phyloP scores from a whole-genome alignment of 2,113 vertebrate species.

The Hypomesus transpacificus region DNA sequence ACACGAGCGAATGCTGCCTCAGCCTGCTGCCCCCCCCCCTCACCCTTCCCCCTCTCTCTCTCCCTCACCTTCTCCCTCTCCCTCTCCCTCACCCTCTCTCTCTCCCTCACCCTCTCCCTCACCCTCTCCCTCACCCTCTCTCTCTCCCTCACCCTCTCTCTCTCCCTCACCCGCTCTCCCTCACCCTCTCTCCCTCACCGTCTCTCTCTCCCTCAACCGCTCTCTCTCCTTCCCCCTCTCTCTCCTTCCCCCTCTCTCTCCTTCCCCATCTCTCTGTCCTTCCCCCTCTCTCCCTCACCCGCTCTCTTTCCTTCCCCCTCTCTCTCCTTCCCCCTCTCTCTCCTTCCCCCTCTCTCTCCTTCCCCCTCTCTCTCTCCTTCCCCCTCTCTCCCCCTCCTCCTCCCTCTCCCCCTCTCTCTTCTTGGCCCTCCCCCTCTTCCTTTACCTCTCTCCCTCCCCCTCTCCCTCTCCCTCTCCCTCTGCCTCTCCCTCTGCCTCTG shows the following conservation, averaged over 20 bases:
- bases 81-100: background rate
- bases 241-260: too few species aligned
- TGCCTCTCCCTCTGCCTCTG: background rate
- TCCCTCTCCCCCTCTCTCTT: background rate
- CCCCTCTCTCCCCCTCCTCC: background rate
- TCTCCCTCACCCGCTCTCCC: background rate
- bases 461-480: constrained; percentile 15
- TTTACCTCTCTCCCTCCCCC: background rate
- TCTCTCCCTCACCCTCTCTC: constrained; percentile 10
- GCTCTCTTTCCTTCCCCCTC: background rate
- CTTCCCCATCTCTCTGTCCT: too few species aligned
- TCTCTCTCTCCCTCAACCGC: background rate
- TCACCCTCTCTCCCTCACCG: too few species aligned
- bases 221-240: too few species aligned
- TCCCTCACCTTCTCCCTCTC: too few species aligned
- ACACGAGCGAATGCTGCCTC: constrained; percentile 55
- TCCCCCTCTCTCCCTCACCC: constrained; percentile 32
- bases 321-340: too few species aligned
- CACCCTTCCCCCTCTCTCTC: too few species aligned
- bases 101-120: constrained; percentile 21
- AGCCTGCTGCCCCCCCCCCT: constrained; percentile 38
- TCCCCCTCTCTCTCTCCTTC: background rate
- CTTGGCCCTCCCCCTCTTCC: background rate
- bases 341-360: too few species aligned
- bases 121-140: constrained; percentile 20